Evolutionary conservation across 2,888 invertebrate genomes (phyloP).

Genomic region (Drosophila kuntzei): DNA sequence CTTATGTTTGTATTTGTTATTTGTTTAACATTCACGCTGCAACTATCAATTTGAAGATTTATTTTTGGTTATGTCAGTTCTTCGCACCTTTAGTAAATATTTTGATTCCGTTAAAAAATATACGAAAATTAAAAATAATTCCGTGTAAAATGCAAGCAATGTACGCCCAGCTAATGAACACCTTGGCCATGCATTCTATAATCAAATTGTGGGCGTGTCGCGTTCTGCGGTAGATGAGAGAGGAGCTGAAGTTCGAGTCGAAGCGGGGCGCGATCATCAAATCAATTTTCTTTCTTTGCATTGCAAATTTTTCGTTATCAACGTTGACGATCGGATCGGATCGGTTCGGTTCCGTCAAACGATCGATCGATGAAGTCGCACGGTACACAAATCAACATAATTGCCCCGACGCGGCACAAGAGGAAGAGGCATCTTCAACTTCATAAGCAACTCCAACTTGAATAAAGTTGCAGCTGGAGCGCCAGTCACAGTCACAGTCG

Average conservation of each 20-base stretch:
- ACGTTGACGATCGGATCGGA: slow-evolving; percentile 39
- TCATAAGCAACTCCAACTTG: slow-evolving; percentile 29
- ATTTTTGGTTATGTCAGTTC: slow-evolving; percentile 12
- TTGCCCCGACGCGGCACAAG: slow-evolving; percentile 52
- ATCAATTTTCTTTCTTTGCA: slow-evolving; percentile 80
- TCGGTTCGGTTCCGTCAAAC: slow-evolving; percentile 32
- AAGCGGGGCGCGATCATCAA: slow-evolving; percentile 58
- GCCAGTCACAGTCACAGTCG: too few relatives aligned
- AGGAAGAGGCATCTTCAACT: slow-evolving; percentile 21
- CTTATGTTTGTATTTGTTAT: slow-evolving; percentile 1
- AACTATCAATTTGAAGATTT: slow-evolving; percentile 44
- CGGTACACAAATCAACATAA: slow-evolving; percentile 79
- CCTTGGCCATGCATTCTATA: slow-evolving; percentile 47
- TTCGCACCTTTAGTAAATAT: slow-evolving; percentile 45
- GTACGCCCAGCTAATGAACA: slow-evolving; percentile 61
- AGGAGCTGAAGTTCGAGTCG: background rate
- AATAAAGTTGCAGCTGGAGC: slow-evolving; percentile 50
- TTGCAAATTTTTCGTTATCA: slow-evolving; percentile 78
- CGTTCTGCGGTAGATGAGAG: slow-evolving; percentile 46
- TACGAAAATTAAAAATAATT: slow-evolving; percentile 1
- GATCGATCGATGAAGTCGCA: slow-evolving; percentile 60
- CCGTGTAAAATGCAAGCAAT: slow-evolving; percentile 29
- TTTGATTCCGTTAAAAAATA: slow-evolving; percentile 19
- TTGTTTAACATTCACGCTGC: slow-evolving; percentile 33
- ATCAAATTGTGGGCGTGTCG: slow-evolving; percentile 72